phyloP scores from a whole-genome alignment of 1,140 invertebrate species.

The Leptinotarsa undecemlineata region DNA sequence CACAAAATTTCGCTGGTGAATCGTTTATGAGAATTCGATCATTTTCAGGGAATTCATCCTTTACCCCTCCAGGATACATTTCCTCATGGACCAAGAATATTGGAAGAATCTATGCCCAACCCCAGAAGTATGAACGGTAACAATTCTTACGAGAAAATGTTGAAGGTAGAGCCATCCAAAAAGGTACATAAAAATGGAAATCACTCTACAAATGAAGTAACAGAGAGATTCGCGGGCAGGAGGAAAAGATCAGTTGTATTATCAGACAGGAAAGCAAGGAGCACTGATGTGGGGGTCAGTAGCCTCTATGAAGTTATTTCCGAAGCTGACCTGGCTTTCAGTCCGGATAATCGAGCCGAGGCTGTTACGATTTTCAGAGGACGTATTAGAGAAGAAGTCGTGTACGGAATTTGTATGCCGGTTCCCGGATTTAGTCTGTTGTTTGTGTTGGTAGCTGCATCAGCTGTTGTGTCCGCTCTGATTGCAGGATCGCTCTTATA shows the following conservation, averaged over 20 bases:
- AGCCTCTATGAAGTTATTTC: slow-evolving; percentile 90
- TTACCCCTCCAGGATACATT: slow-evolving; percentile 68
- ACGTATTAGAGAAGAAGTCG: slow-evolving; percentile 81
- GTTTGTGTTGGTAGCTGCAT: slow-evolving; percentile 83
- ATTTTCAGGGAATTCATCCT: slow-evolving; percentile 42
- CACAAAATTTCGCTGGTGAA: no score
- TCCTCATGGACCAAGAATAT: slow-evolving; percentile 78
- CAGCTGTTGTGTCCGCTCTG: slow-evolving; percentile 79
- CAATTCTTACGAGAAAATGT: slow-evolving; percentile 20
- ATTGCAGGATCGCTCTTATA: slow-evolving; percentile 48
- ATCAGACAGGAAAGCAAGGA: slow-evolving; percentile 68
- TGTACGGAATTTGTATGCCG: slow-evolving; percentile 90
- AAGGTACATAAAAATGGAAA: not conserved
- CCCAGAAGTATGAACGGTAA: slow-evolving; percentile 33
- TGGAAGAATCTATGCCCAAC: slow-evolving; percentile 58
- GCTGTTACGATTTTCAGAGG: slow-evolving; percentile 86
- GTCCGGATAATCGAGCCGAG: slow-evolving; percentile 76
- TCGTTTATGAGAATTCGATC: not conserved
- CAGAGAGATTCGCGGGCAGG: slow-evolving; percentile 8
- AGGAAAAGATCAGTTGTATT: slow-evolving; percentile 68
- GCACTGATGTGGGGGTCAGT: slow-evolving; percentile 82
- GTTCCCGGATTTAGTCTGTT: slow-evolving; percentile 84
- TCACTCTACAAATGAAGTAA: not conserved
- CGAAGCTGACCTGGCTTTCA: slow-evolving; percentile 89
- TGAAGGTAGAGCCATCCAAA: not conserved